Evolutionary conservation across 1,140 invertebrate genomes (phyloP), one percentile per base, ranked within the genome.

Genomic region (Macrobrachium rosenbergii): DNA sequence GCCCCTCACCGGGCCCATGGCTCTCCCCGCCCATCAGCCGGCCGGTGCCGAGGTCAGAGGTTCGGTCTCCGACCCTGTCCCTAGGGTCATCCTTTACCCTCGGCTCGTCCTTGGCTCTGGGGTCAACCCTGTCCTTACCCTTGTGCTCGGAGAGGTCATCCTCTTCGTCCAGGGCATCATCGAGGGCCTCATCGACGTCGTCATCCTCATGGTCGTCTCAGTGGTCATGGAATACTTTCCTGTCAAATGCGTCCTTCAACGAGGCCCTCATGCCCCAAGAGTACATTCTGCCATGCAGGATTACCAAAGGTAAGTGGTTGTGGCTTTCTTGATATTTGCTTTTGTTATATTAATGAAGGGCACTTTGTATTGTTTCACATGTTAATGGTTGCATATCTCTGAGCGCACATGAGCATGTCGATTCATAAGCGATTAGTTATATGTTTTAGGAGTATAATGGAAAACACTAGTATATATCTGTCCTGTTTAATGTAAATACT

Each of bases 141-240:
- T 67, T 86, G 76, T 86, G 84, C 77, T 37, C 77, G 23, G 84
- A 86, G 76, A 58, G 84, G 67, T 86, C 84, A 5, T 79, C 77
- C 0, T 72, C 77, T 8, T 69, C 84, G 23, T 86, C 84, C 45
- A 43, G 84, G n/a, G 67, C 77, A 19, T 86, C 84, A 7, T 86
- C 84, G 3, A 45, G 84, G 12, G 78, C 63, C 67, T 86, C 84
- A n/a, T 80, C 84, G 11, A 73, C 84, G 14, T 86, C 84, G 45
- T 86, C 84, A 78, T 86, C 84, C 11, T 86, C 84, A 16, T 86
- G 84, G 84, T 86, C 84, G 67, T 86, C 84, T n/a, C 84, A 86
- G 59, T 86, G 84, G 84, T 86, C 84, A 17, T 86, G 84, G 84
- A 79, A 62, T 58, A 86, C 84, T 14, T 43, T 86, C 12, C 77